These are phyloP conservation scores for Eledona agricola DNA, from an alignment of 2,888 invertebrate species.

Conservation along the genomic window DNA sequence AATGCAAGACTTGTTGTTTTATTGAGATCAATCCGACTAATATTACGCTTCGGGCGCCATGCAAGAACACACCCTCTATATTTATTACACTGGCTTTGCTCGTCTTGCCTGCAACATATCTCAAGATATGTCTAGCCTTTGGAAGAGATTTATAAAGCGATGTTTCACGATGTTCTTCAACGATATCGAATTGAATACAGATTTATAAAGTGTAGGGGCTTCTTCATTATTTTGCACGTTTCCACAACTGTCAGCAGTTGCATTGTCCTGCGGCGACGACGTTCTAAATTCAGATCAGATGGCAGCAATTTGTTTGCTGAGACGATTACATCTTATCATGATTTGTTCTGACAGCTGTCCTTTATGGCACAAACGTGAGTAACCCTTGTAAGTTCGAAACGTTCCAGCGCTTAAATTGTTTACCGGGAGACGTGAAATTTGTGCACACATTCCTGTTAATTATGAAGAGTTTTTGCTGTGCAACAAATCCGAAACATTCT, in stretches of 20 bases:
- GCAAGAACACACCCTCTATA: background rate
- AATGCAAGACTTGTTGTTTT: no score
- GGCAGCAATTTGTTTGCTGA: slow-evolving; percentile 13
- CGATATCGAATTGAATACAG: slow-evolving; percentile 22
- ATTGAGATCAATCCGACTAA: slow-evolving; percentile 6
- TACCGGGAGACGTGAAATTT: no score
- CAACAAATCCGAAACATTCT: no score
- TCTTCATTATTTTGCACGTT: slow-evolving; percentile 6
- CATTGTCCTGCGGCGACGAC: slow-evolving; percentile 1
- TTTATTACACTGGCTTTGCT: slow-evolving; percentile 1
- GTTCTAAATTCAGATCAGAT: slow-evolving; percentile 14
- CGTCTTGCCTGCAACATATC: background rate
- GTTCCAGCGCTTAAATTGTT: slow-evolving; percentile 2
- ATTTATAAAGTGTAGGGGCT: slow-evolving; percentile 7
- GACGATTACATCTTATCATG: slow-evolving; percentile 21
- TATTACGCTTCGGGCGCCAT: background rate
- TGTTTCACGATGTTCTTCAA: slow-evolving; percentile 8
- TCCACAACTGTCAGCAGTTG: no score
- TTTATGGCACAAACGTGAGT: slow-evolving; percentile 18
- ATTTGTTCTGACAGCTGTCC: slow-evolving; percentile 18
- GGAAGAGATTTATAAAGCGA: slow-evolving; percentile 22
- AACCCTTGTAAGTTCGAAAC: slow-evolving; percentile 6
- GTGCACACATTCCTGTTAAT: no score
- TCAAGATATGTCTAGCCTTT: slow-evolving; percentile 2
- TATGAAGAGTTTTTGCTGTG: no score